Conservation (phyloP, 2,113 vertebrate species). For the Jaculus jaculus region DNA sequence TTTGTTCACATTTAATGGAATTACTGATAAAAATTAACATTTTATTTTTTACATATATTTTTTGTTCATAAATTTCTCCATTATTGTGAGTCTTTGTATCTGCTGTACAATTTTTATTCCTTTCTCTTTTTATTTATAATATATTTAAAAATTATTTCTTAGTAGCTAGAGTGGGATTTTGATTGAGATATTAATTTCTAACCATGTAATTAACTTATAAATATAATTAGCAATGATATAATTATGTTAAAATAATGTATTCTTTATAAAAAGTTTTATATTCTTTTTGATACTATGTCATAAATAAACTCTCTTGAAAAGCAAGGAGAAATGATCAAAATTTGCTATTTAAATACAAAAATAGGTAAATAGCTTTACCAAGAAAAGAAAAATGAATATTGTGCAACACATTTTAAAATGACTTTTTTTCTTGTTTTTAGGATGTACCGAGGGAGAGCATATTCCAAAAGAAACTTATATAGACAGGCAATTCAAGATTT, state of each 20-base stretch:
- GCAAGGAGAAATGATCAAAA: background rate
- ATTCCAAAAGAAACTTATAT: constrained; percentile 78
- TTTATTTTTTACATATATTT: too few species aligned
- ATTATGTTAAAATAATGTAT: background rate
- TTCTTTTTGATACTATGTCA: background rate
- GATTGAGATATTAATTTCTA: too few species aligned
- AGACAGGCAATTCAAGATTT: constrained; percentile 84
- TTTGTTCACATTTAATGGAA: too few species aligned
- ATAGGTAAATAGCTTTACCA: background rate
- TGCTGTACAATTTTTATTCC: too few species aligned
- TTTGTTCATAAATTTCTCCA: too few species aligned
- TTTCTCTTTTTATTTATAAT: too few species aligned
- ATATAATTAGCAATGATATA: background rate
- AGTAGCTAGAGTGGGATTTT: too few species aligned
- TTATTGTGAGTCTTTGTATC: too few species aligned
- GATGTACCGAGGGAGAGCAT: constrained; percentile 84
- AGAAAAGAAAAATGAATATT: constrained; percentile 2
- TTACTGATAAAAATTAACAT: too few species aligned
- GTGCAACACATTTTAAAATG: constrained; percentile 31
- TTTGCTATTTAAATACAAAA: constrained; percentile 42
- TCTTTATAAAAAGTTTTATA: background rate
- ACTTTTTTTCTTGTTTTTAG: constrained; percentile 75
- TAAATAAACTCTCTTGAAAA: constrained; percentile 1
- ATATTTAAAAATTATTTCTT: too few species aligned
- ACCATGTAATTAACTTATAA: too few species aligned